Evolutionary conservation across 2,113 vertebrate genomes (phyloP), one percentile per base, ranked within the genome.

Genomic region (Physeter macrocephalus): DNA sequence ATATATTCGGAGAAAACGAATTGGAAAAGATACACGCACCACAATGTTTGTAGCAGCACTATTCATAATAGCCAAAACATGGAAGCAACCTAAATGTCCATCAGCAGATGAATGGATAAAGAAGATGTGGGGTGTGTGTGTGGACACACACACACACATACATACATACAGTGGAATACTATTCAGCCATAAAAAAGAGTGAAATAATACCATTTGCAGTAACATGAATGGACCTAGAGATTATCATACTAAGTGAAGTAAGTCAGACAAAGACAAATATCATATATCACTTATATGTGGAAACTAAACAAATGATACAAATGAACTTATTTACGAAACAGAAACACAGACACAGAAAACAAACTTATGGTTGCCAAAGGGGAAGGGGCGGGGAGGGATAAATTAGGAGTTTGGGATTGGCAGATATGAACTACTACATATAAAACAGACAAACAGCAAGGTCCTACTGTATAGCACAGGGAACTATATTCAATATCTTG

Each of bases 101-200:
- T 49, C 46, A 3, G 23, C 31, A 77, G 74, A 21, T 46, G 46
- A 52, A 23, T 3, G 5, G 10, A 77, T 13, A 1, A 77, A 77
- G 5, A 77, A 77, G 5, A 49, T 18, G 46, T 3, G 43, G 43
- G 5, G 25, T 17, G 31, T 43, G 43, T 43, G 43, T 43, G 7
- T 43, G 7, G 6, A 43, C 43, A 43, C 7, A 43, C 43, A 43
- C 7, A 8, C 43, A 43, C 1, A 43, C 43, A 43, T 8, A 52
- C 15, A 8, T 7, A 21, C 0, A 8, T 2, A 21, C 46, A 52
- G 2, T n/a, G 31, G 31, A 13, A 34, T 75, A 3, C 8, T 49
- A 75, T 7, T 75, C 43, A 75, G 43, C 43, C 43, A 49, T 11
- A 49, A 49, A 43, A 75, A 75, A 75, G 43, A 49, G 49, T 20